A percentile compares a stretch with the other conserved stretches of the same genome.
phyloP scores from a whole-genome alignment of 37 sponge, comb jelly and placozoan genomes.

The Geodia barretti region DNA sequence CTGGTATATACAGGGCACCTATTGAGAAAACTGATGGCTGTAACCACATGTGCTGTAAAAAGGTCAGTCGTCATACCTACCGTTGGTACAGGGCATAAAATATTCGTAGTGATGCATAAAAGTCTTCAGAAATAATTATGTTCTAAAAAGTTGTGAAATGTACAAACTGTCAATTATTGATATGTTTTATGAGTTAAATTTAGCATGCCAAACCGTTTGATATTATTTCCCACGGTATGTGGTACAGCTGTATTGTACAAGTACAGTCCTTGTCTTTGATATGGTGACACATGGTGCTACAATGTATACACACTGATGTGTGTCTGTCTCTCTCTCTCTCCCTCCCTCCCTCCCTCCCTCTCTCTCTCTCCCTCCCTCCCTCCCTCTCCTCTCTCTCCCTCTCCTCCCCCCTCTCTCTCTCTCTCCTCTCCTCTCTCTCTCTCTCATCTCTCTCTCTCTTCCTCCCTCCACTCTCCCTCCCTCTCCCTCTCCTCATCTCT shows the following conservation, averaged over 20 bases:
- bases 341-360: slow-evolving; percentile 5
- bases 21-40: slow-evolving; percentile 97
- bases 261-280: too few relatives aligned
- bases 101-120: too few relatives aligned
- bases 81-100: too few relatives aligned
- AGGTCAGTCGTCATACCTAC: slow-evolving; percentile 38
- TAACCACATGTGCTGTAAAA: slow-evolving; percentile 92
- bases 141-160: too few relatives aligned
- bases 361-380: background rate
- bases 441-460: background rate
- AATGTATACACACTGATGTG: too few relatives aligned
- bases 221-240: too few relatives aligned
- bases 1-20: slow-evolving; percentile 48
- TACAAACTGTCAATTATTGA: too few relatives aligned
- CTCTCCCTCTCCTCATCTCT: slow-evolving; percentile 2
- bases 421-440: background rate
- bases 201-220: too few relatives aligned
- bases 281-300: too few relatives aligned
- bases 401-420: background rate
- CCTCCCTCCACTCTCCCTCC: slow-evolving; percentile 15
- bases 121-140: too few relatives aligned
- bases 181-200: too few relatives aligned
- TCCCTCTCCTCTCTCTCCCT: slow-evolving; percentile 10
- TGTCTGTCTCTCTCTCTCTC: background rate
- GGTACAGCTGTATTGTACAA: too few relatives aligned